phyloP scores from a whole-genome alignment of 2,888 invertebrate genomes.

The Geotrupes spiniger region DNA sequence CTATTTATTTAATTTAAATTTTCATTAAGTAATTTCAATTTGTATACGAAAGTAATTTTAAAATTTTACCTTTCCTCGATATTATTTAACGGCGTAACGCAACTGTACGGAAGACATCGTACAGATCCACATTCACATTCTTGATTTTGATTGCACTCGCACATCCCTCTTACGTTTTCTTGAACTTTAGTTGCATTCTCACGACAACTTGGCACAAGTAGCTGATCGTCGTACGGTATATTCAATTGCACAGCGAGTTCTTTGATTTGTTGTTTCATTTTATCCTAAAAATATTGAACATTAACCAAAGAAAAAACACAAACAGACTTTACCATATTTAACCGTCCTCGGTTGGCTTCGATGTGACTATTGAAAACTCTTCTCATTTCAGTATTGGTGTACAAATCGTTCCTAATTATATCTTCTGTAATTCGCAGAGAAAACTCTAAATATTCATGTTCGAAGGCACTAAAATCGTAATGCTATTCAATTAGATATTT shows the following conservation, averaged over 20 bases:
- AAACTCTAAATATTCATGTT: conserved; percentile 47
- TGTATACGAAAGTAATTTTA: too few species aligned
- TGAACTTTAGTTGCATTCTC: neutral
- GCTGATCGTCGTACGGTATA: conserved; percentile 31
- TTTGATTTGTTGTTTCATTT: conserved; percentile 50
- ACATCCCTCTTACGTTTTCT: neutral
- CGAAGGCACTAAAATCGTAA: conserved; percentile 26
- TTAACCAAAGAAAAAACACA: neutral
- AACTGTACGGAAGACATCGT: conserved; percentile 8
- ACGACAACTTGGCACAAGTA: neutral
- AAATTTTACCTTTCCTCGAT: too few species aligned
- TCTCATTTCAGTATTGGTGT: conserved; percentile 54
- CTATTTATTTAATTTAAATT: too few species aligned
- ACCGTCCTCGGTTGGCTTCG: conserved; percentile 48
- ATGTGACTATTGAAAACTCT: conserved; percentile 54
- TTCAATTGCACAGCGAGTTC: conserved; percentile 49
- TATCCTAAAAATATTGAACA: conserved; percentile 38
- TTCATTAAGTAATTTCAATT: too few species aligned
- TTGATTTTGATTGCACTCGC: neutral
- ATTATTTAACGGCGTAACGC: too few species aligned
- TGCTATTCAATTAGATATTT: too few species aligned
- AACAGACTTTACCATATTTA: conserved; percentile 48
- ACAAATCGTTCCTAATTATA: conserved; percentile 54
- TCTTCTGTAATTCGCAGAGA: conserved; percentile 55
- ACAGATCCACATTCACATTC: conserved; percentile 15